These are phyloP conservation scores for Prorops nasuta DNA, from an alignment of 1,140 invertebrate genomes.

Conservation along the genomic window DNA sequence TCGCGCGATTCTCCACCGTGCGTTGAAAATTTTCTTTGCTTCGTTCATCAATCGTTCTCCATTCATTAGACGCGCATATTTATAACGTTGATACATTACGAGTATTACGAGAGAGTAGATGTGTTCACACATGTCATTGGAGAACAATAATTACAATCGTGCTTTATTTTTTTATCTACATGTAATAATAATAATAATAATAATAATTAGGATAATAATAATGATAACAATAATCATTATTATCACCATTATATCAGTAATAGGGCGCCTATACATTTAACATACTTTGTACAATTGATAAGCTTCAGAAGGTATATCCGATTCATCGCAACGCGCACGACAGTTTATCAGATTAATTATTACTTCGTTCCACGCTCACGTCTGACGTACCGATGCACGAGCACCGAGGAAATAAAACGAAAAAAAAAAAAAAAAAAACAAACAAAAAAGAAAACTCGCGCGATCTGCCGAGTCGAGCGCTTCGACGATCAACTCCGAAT, in stretches of 20 bases:
- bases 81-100: conserved; percentile 33
- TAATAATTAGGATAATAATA: conserved; percentile 6
- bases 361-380: too few relatives aligned
- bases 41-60: conserved; percentile 8
- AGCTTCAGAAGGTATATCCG: conserved; percentile 41
- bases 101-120: conserved; percentile 26
- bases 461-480: conserved; percentile 22
- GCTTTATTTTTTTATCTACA: too few relatives aligned
- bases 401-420: too few relatives aligned
- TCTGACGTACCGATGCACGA: too few relatives aligned
- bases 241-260: conserved; percentile 3
- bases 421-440: too few relatives aligned
- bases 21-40: too few relatives aligned
- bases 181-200: conserved; percentile 27
- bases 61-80: conserved; percentile 10
- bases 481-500: conserved; percentile 14
- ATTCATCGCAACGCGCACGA: too few relatives aligned
- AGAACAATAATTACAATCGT: conserved; percentile 25
- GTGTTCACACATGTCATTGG: conserved; percentile 9
- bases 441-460: too few relatives aligned
- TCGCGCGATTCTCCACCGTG: too few relatives aligned
- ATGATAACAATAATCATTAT: conserved; percentile 10
- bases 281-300: conserved; percentile 46
- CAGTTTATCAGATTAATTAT: too few relatives aligned
- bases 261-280: conserved; percentile 36